These are phyloP conservation scores for Lasioglossum oenotherae DNA, from an alignment of 2,888 invertebrate genomes.

Conservation along the genomic window DNA sequence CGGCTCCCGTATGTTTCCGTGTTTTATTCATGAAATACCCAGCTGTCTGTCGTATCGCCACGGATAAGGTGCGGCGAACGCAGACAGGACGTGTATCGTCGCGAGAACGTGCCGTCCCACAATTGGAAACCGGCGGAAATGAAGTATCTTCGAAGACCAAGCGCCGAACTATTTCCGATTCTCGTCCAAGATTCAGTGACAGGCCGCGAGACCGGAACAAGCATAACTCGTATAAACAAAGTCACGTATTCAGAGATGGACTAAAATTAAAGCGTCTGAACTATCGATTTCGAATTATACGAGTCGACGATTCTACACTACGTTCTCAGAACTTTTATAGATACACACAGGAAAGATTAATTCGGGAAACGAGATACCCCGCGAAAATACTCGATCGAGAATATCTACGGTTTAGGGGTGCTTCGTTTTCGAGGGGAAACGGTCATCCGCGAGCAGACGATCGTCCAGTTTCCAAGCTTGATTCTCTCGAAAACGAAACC, in stretches of 20 bases:
- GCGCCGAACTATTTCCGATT: neutral
- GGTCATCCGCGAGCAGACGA: no score
- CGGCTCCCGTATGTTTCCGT: constrained; percentile 63
- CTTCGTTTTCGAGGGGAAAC: neutral
- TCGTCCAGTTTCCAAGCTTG: no score
- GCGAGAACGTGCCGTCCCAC: neutral
- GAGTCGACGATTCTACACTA: neutral
- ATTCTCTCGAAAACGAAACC: no score
- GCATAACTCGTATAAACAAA: neutral
- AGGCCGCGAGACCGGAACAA: neutral
- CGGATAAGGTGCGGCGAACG: constrained; percentile 65
- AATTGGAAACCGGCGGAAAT: neutral
- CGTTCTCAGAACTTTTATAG: neutral
- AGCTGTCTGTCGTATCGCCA: constrained; percentile 67
- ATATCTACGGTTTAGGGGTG: neutral
- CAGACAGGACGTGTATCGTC: constrained; percentile 32
- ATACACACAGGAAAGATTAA: neutral
- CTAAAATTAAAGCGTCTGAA: neutral
- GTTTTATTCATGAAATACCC: constrained; percentile 75
- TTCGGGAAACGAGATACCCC: neutral
- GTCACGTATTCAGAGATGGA: neutral
- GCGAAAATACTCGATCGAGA: neutral
- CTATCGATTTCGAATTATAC: neutral
- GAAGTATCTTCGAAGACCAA: neutral
- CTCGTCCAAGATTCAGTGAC: neutral